A percentile compares a stretch with the other conserved stretches of the same genome.
Conservation (phyloP, 2,113 vertebrate species). For the Rhinichthys klamathensis region DNA sequence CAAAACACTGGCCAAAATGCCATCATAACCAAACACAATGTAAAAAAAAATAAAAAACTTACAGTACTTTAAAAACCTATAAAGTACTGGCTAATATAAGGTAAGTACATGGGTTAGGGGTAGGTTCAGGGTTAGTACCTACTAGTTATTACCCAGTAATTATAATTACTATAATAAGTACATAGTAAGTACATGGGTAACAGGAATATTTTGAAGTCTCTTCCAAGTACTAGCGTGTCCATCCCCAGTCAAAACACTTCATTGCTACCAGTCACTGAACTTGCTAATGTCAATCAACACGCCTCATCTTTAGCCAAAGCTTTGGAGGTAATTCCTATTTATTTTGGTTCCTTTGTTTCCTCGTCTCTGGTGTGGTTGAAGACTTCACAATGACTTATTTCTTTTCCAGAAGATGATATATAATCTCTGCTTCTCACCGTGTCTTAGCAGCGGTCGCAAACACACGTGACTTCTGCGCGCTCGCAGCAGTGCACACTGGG, state of each 20-base stretch:
- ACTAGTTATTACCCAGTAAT: too few relatives aligned
- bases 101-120: too few relatives aligned
- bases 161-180: too few relatives aligned
- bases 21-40: too few relatives aligned
- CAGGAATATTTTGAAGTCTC: neutral
- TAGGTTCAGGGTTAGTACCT: too few relatives aligned
- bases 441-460: conserved; percentile 20
- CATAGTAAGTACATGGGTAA: too few relatives aligned
- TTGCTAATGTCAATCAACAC: conserved; percentile 38
- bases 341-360: conserved; percentile 1
- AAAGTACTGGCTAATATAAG: too few relatives aligned
- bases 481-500: conserved; percentile 48
- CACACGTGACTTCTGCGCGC: conserved; percentile 38
- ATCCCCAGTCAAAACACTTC: conserved; percentile 11
- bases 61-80: too few relatives aligned
- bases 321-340: conserved; percentile 28
- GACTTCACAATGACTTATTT: conserved; percentile 59
- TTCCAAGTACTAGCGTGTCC: neutral
- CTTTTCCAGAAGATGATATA: conserved; percentile 29
- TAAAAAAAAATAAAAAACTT: too few relatives aligned
- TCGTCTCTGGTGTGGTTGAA: conserved; percentile 35
- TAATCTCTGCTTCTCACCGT: conserved; percentile 43
- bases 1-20: too few relatives aligned
- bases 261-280: conserved; percentile 37
- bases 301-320: conserved; percentile 8